Base-by-base conservation (phyloP, 2,888 invertebrate genomes). In the Hartigia nigra region DNA sequence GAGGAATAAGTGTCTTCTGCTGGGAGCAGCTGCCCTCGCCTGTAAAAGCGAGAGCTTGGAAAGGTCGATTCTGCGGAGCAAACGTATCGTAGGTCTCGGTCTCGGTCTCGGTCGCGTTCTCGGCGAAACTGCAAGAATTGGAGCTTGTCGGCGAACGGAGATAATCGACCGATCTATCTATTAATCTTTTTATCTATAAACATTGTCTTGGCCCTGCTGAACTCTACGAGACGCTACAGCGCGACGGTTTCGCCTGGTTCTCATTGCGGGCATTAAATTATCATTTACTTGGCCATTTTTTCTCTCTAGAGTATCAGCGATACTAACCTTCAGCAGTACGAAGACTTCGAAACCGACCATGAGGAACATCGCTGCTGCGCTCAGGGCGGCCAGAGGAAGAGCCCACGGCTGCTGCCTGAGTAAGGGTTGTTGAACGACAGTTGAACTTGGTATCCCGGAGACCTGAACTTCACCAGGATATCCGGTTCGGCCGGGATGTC, bases 261-360 rank as follows among this genome's bases (percentile, higher is more conserved):
- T 55, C 55, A 55, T 55, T 5, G 55, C 55, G 55, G 23, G 55
- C 55, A 55, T 55, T 23, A 23, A 55, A 55, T 55, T 55, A 55
- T 9, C 14, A 55, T 55, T 55, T 23, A 55, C 23, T 55, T 23
- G 23, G 55, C 0, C 1, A 55, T 14, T 55, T 55, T 55, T 23
- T 55, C 55, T 55, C 55, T 55, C 14, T 9, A 55, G 9, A 55
- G 23, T 9, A 9, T 23, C 23, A 12, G 9, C 12, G 36, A 82
- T n/a, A n/a, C 82, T 82, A 81, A 91, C 91, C 90, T 91, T 91
- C 93, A 97, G 96, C 88, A 98, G 93, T 77, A 98, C 97, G 91
- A 97, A 98, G 81, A 95, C 95, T 92, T 98, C 98, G 90, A 98
- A 98, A 74, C 96, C 95, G 78, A 96, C 94, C 91, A 98, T 97